Evolutionary conservation across 2,797 vertebrate genomes (phyloP).

Genomic region (Melanotaenia parkinsoni): DNA sequence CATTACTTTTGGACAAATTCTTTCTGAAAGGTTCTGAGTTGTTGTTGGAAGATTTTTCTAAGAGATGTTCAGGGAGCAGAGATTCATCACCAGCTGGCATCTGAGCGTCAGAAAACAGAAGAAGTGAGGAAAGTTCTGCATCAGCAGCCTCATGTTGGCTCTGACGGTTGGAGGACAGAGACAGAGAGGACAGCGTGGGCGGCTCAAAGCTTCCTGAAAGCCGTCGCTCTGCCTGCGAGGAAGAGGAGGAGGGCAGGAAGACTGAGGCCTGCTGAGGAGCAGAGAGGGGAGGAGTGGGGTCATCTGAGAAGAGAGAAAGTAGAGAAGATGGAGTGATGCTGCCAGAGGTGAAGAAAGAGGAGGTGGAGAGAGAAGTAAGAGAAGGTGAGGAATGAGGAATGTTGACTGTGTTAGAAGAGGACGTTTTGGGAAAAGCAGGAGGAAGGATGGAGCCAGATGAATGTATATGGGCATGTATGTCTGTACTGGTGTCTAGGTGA

Average conservation of each 20-base stretch:
- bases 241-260: conserved; percentile 8
- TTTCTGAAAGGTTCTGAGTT: background rate
- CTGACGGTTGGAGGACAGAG: conserved; percentile 43
- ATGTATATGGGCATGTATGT: background rate
- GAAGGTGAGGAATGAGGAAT: background rate
- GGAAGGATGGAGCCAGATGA: conserved; percentile 2
- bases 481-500: background rate
- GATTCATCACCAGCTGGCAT: conserved; percentile 27
- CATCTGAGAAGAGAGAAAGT: background rate
- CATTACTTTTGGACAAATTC: conserved; percentile 3
- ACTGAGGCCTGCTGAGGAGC: conserved; percentile 8
- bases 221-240: background rate
- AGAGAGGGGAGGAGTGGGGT: background rate
- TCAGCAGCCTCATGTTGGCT: conserved; percentile 43
- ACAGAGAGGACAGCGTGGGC: conserved; percentile 31
- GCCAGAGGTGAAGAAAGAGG: background rate
- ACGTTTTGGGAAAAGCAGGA: background rate
- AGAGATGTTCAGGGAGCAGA: conserved; percentile 24
- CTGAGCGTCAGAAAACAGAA: conserved; percentile 30
- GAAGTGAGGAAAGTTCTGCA: conserved; percentile 12
- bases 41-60: conserved; percentile 19
- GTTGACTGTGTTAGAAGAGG: background rate
- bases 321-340: background rate
- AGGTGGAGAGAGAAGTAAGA: background rate
- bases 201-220: conserved; percentile 30